Conservation (phyloP, 2,888 invertebrate genomes). For the Agonopterix subpropinquella region DNA sequence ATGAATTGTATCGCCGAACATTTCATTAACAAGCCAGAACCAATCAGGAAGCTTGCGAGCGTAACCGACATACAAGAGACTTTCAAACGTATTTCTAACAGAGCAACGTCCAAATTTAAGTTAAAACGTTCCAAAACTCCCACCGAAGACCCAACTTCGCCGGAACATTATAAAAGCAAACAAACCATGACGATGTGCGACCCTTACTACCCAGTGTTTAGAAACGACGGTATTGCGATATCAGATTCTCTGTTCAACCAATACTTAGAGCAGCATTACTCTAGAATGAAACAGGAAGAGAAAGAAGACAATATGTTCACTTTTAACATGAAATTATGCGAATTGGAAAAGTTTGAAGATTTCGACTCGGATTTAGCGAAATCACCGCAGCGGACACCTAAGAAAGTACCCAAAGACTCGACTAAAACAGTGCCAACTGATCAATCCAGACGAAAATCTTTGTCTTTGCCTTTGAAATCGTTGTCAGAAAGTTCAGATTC, state of each 20-base stretch:
- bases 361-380: slow-evolving; percentile 63
- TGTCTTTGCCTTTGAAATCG: slow-evolving; percentile 84
- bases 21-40: slow-evolving; percentile 66
- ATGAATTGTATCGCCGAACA: slow-evolving; percentile 65
- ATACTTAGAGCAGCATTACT: slow-evolving; percentile 80
- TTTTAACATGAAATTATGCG: slow-evolving; percentile 50
- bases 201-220: slow-evolving; percentile 85
- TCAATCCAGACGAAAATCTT: slow-evolving; percentile 69
- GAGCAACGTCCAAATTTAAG: slow-evolving; percentile 75
- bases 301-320: slow-evolving; percentile 64
- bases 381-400: slow-evolving; percentile 62
- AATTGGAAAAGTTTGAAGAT: slow-evolving; percentile 63
- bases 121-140: slow-evolving; percentile 43
- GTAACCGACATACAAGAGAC: slow-evolving; percentile 79
- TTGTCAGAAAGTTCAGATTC: slow-evolving; percentile 63
- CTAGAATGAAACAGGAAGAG: slow-evolving; percentile 65
- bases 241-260: slow-evolving; percentile 84
- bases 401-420: slow-evolving; percentile 52
- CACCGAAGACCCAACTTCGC: slow-evolving; percentile 19
- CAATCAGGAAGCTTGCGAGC: slow-evolving; percentile 69
- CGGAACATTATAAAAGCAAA: slow-evolving; percentile 45
- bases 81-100: slow-evolving; percentile 72
- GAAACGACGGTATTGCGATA: slow-evolving; percentile 81
- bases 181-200: slow-evolving; percentile 84
- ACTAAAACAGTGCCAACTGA: slow-evolving; percentile 43